Evolutionary conservation across 2,888 invertebrate genomes (phyloP).

Genomic region (Hirtodrosophila alboralis): DNA sequence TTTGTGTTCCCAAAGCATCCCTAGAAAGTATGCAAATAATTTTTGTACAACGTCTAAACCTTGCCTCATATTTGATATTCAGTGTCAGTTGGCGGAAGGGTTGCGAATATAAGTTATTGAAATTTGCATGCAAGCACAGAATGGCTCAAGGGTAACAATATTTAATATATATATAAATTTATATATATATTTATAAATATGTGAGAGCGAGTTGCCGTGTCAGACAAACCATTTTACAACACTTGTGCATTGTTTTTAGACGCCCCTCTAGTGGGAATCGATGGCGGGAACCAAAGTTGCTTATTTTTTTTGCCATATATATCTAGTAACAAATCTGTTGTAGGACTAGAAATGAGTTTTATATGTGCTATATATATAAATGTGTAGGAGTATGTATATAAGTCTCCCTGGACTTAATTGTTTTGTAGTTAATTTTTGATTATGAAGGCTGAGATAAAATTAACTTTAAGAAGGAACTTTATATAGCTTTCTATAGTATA

Average conservation of each 20-base stretch:
- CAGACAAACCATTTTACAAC: constrained; percentile 42
- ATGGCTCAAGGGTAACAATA: constrained; percentile 21
- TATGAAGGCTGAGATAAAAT: too few relatives aligned
- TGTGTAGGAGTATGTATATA: constrained; percentile 1
- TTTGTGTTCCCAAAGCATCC: constrained; percentile 65
- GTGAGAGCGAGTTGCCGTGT: constrained; percentile 6
- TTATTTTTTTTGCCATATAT: constrained; percentile 68
- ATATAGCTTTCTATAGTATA: too few relatives aligned
- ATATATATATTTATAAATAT: not conserved
- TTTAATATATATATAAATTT: not conserved
- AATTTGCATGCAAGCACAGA: constrained; percentile 69
- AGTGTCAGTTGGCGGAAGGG: constrained; percentile 77
- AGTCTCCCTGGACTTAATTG: constrained; percentile 50
- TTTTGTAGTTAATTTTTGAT: constrained; percentile 41
- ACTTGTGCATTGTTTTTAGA: constrained; percentile 33
- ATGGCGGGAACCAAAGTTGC: constrained; percentile 28
- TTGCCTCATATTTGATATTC: constrained; percentile 75
- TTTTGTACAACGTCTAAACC: constrained; percentile 56
- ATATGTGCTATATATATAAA: constrained; percentile 11
- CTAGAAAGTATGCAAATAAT: constrained; percentile 78
- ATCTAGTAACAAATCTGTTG: constrained; percentile 45
- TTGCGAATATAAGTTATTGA: constrained; percentile 77
- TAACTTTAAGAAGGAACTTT: too few relatives aligned
- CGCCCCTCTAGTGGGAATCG: constrained; percentile 7
- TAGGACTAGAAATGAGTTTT: constrained; percentile 8